phyloP scores from a whole-genome alignment of 2,797 vertebrate species.

The Tragopan temminckii region DNA sequence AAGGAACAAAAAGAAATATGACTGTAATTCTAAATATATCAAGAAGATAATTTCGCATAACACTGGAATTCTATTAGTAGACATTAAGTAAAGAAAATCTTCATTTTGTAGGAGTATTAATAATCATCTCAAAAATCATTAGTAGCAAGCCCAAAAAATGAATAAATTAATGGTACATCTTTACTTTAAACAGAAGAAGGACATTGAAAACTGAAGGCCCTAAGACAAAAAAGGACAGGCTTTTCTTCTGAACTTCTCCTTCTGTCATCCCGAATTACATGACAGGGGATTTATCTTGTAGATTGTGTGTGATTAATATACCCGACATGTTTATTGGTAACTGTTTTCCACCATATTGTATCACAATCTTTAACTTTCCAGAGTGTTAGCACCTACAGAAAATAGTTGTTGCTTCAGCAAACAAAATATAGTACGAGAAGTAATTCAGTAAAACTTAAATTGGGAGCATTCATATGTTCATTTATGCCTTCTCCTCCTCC shows the following conservation, averaged over 20 bases:
- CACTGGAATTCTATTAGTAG: neutral
- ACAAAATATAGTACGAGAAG: neutral
- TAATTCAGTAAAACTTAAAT: neutral
- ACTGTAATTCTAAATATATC: neutral
- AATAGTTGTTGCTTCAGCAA: neutral
- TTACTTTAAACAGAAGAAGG: neutral
- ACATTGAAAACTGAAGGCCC: neutral
- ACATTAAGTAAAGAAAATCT: neutral
- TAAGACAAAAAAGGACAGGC: neutral
- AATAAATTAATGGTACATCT: neutral
- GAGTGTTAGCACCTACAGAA: neutral
- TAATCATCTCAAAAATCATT: neutral
- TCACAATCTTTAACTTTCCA: neutral
- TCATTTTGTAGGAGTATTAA: neutral
- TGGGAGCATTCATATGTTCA: neutral
- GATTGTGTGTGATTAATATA: neutral
- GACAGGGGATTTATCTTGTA: neutral
- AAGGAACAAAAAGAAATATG: neutral
- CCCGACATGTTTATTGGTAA: rapidly evolving
- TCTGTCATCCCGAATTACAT: neutral
- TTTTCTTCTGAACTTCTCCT: neutral
- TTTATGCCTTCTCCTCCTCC: neutral
- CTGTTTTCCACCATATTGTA: neutral
- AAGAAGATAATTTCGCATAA: neutral
- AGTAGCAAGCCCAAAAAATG: neutral